These are phyloP conservation scores for Sander vitreus DNA, from an alignment of 2,113 vertebrate species.

Conservation along the genomic window DNA sequence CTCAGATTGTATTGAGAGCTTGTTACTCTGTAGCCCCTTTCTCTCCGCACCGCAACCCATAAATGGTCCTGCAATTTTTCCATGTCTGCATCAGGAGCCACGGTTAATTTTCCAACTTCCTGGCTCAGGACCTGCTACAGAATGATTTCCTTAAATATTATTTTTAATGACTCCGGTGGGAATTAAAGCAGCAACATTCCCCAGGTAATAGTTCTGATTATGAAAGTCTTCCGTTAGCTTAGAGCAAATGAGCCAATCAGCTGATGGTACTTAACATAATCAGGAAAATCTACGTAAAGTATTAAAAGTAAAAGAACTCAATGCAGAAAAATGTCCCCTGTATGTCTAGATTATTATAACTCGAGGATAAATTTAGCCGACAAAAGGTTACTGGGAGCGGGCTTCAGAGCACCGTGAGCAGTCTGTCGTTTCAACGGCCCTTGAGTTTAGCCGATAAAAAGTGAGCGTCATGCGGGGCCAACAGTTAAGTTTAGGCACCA, in stretches of 20 bases:
- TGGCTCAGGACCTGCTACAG: slow-evolving; percentile 27
- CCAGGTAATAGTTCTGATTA: slow-evolving; percentile 17
- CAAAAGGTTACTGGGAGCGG: too few species aligned
- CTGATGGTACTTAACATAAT: neutral
- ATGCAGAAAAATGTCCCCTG: too few species aligned
- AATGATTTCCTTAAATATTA: slow-evolving; percentile 46
- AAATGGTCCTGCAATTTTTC: slow-evolving; percentile 61
- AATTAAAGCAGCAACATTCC: slow-evolving; percentile 42
- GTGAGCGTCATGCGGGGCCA: too few species aligned
- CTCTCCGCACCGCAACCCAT: slow-evolving; percentile 43
- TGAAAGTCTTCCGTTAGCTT: neutral
- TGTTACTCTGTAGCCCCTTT: neutral
- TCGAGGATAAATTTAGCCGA: too few species aligned
- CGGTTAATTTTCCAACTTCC: slow-evolving; percentile 51
- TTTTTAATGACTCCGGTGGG: slow-evolving; percentile 25
- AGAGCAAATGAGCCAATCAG: neutral
- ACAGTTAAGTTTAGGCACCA: too few species aligned
- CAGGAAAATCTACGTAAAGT: neutral
- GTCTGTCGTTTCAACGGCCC: too few species aligned
- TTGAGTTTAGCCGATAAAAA: too few species aligned
- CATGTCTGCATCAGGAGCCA: slow-evolving; percentile 46
- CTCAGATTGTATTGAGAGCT: slow-evolving; percentile 1
- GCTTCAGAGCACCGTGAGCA: too few species aligned
- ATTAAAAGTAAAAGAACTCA: neutral
- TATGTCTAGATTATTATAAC: too few species aligned